Evolutionary conservation across 2,888 invertebrate species (phyloP), one percentile per base, ranked within the genome.

Genomic region (Drosophila limbata): DNA sequence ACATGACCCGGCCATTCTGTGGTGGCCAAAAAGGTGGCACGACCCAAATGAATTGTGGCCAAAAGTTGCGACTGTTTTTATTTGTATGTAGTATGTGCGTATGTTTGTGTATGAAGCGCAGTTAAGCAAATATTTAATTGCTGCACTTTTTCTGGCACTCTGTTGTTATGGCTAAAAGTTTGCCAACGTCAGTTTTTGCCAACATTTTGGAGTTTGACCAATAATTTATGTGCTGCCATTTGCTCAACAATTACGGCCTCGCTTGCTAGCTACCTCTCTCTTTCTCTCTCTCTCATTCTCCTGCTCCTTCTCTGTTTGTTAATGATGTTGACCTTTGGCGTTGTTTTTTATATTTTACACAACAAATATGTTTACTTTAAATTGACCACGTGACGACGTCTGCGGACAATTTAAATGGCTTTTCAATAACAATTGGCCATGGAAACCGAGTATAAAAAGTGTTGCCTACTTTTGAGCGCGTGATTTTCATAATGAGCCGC

Each of bases 201-300:
- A 55, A 66, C 48, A 56, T 69, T 69, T 65, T 64, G 77, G 76
- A 86, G 90, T 88, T 74, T 84, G 89, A 81, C 86, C 90, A 90
- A 91, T 91, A 91, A 91, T 91, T 91, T 91, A 91, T 91, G 90
- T 86, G 79, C 83, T 81, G 85, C 89, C 92, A 91, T 91, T 91
- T 91, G 91, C 87, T 87, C 88, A 84, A 79, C 90, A 90, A 89
- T 89, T 90, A 90, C 84, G 64, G 81, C 66, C 25, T 31, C 60
- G 17, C 71, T 39, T 66, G 51, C 19, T 19, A 11, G 4, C 42
- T 60, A 37, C 53, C 65, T 53, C 25, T 25, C 60, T 3, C 11
- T n/a, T 11, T 15, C 19, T 6, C 15, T 53, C 40, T 64, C 64
- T 53, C 13, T 15, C 60, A 4, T 11, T 10, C n/a, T 10, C n/a